A percentile compares a stretch with the other conserved stretches of the same genome.
Conservation (phyloP, 2,113 vertebrate genomes). For the Mastomys coucha region DNA sequence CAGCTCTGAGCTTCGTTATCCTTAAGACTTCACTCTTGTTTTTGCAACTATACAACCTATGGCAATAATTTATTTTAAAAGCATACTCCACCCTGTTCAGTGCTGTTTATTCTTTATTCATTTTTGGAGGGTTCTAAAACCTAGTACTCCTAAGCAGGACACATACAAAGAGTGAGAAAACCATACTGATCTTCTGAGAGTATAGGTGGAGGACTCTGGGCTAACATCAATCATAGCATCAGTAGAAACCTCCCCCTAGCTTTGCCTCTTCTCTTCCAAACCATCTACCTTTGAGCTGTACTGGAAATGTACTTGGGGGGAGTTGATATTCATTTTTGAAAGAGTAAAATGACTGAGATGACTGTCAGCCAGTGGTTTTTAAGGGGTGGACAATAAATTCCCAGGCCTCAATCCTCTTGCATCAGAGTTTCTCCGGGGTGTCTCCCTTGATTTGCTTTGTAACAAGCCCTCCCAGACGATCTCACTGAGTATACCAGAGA, state of each 20-base stretch:
- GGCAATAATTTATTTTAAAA: neutral
- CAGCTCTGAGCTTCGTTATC: neutral
- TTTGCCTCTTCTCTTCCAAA: neutral
- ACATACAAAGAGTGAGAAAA: neutral
- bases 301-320: neutral
- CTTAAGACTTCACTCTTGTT: neutral
- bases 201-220: neutral
- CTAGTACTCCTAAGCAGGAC: neutral
- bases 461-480: neutral
- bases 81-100: neutral
- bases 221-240: neutral
- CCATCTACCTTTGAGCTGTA: neutral
- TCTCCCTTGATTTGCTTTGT: neutral
- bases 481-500: neutral
- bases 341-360: neutral
- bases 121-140: neutral
- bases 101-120: neutral
- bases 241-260: neutral
- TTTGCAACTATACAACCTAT: neutral
- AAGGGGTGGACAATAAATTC: neutral
- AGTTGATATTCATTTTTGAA: neutral
- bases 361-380: neutral
- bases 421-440: neutral
- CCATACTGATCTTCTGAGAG: neutral
- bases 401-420: neutral